Evolutionary conservation across 2,888 invertebrate genomes (phyloP), one percentile per base, ranked within the genome.

Genomic region (Thelaira solivaga): DNA sequence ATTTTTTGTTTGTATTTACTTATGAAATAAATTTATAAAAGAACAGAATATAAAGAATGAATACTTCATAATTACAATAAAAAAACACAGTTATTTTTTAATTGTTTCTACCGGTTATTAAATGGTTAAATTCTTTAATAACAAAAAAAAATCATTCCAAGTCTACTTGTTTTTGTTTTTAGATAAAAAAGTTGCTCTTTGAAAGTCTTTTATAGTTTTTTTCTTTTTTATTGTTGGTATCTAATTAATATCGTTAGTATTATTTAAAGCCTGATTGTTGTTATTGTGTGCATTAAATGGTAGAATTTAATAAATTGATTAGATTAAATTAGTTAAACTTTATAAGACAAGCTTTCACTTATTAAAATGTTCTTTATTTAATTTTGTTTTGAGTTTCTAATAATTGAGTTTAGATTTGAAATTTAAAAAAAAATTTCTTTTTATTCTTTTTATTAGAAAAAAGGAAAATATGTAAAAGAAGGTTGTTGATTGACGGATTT

Each of bases 71-170:
- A 41, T 31, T n/a, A 26, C 34, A 39, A 59, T 29, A 26, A 61
- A 51, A 36, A 20, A 34, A 53, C 49, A 36, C 71, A 45, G 62
- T 79, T 75, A 61, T 62, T 61, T 74, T 69, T 39, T 71, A 71
- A 76, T 61, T 71, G 18, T 59, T 67, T 71, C 45, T 68, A 43
- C 55, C 31, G 45, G 68, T 51, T 49, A 51, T 59, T 73, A 20
- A n/a, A n/a, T 47, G 49, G 10, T 26, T 26, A 10, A 5, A 2
- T 2, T 20, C 6, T 34, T 5, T 2, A 34, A 20, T 31, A 34
- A 31, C 31, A 53, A 49, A 22, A 49, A 43, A 34, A 20, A 36
- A n/a, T n/a, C n/a, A n/a, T n/a, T n/a, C n/a, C n/a, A n/a, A n/a
- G n/a, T n/a, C n/a, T n/a, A n/a, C n/a, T n/a, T n/a, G n/a, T n/a